Percentiles rank a stretch among this genome's conserved stretches.
phyloP scores from a whole-genome alignment of 2,113 vertebrate genomes.

The Sapajus apella region DNA sequence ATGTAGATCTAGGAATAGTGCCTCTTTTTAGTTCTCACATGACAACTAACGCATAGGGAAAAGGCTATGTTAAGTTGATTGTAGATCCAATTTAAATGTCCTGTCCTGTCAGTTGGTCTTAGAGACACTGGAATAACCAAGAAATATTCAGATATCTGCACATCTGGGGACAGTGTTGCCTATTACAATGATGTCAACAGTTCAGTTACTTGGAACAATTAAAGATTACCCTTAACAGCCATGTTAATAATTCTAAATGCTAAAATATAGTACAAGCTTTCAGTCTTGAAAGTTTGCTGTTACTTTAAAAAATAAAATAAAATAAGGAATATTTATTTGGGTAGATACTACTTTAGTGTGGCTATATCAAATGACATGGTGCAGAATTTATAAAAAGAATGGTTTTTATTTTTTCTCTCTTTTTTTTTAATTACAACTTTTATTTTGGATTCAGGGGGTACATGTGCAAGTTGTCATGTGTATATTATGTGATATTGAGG shows the following conservation, averaged over 20 bases:
- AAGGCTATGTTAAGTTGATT: conserved; percentile 47
- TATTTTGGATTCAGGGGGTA: too few relatives aligned
- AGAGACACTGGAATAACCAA: conserved; percentile 49
- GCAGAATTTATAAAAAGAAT: conserved; percentile 8
- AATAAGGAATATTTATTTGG: background rate
- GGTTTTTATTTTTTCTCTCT: background rate
- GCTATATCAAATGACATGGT: background rate
- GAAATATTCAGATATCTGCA: conserved; percentile 62
- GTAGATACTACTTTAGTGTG: background rate
- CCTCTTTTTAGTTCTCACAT: conserved; percentile 56
- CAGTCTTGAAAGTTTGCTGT: background rate
- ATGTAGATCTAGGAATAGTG: conserved; percentile 21
- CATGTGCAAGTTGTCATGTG: too few relatives aligned
- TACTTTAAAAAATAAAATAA: background rate
- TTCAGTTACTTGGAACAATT: conserved; percentile 48
- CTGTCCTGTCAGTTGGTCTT: background rate
- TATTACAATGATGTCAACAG: conserved; percentile 6
- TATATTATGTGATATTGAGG: too few relatives aligned
- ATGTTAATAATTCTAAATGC: conserved; percentile 41
- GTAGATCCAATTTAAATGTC: conserved; percentile 50
- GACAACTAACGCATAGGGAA: conserved; percentile 26
- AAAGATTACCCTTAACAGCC: conserved; percentile 40
- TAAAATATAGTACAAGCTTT: conserved; percentile 54
- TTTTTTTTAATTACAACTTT: too few relatives aligned
- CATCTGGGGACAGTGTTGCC: background rate